Conservation (phyloP, 1,140 invertebrate species). For the Drosophila navojoa region DNA sequence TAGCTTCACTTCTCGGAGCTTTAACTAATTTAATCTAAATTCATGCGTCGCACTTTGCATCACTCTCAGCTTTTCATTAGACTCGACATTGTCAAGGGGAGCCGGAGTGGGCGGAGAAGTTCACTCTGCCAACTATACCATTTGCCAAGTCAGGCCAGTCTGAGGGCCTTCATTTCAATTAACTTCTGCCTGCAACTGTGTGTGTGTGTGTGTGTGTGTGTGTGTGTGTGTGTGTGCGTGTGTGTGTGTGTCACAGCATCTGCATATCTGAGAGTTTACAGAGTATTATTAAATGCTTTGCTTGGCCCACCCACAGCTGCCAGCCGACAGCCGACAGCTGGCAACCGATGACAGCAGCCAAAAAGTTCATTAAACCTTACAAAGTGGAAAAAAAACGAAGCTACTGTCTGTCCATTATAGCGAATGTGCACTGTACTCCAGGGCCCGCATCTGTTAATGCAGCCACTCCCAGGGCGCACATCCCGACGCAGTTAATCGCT, state of each 20-base stretch:
- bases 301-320: conserved; percentile 15
- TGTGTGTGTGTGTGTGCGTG: no score
- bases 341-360: conserved; percentile 30
- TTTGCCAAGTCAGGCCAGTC: not conserved
- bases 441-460: conserved; percentile 22
- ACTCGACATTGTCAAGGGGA: conserved; percentile 7
- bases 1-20: not conserved
- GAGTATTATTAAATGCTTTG: conserved; percentile 34
- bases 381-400: not conserved
- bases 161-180: conserved; percentile 33
- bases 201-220: no score
- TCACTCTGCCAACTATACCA: conserved; percentile 19
- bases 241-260: not conserved
- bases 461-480: conserved; percentile 14
- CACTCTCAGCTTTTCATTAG: conserved; percentile 26
- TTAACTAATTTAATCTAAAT: conserved; percentile 25
- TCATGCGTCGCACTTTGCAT: not conserved
- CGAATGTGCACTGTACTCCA: conserved; percentile 3
- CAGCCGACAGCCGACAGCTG: not conserved
- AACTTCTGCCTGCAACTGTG: conserved; percentile 2
- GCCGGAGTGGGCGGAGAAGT: not conserved
- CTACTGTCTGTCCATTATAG: not conserved
- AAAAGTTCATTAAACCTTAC: conserved; percentile 68
- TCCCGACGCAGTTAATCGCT: conserved; percentile 58
- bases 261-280: conserved; percentile 13